Base-by-base conservation (phyloP, 2,888 invertebrate genomes). In the Lithophane socia region DNA sequence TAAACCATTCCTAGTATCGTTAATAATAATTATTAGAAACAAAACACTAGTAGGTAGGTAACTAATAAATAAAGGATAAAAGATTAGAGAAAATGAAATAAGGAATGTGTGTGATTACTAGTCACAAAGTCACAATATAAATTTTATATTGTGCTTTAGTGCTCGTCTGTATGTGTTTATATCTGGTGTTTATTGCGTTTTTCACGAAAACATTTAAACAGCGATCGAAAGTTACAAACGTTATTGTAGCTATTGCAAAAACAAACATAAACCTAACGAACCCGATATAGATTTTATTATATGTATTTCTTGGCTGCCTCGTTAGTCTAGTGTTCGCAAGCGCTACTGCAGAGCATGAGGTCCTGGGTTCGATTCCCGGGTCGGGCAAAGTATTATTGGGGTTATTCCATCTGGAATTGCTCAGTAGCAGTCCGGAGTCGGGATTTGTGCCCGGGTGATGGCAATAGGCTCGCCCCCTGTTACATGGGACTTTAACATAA, bases 191-290 rank as follows among this genome's bases (percentile, higher is more conserved):
- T 77, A 85, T 79, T 81, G 47, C 56, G 37, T 85, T 86, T 83
- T 84, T 80, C 75, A 56, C 66, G 52, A 78, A 80, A 86, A 77
- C 77, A 47, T 80, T 86, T 74, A 69, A 80, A 63, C n/a, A 61
- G 24, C n/a, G 18, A 77, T 70, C 72, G 78, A 87, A 80, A 82
- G 83, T 78, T 80, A 67, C 73, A 78, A 77, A 37, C 52, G 61
- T 58, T 75, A 66, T 66, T 77, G 24, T 66, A 54, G 54, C 61
- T 52, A 71, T 73, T 77, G 54, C 58, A 18, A 66, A 75, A 79
- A 71, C 44, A 56, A 76, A 73, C 56, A 63, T 29, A 29, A 29
- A 29, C 29, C 21, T 37, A 37, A n/a, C 13, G 4, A 16, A 16
- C 3, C 12, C 8, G 13, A 44, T 29, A 76, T 52, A 7, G 4